Evolutionary conservation across 2,113 vertebrate species (phyloP).

Genomic region (Vidua chalybeata): DNA sequence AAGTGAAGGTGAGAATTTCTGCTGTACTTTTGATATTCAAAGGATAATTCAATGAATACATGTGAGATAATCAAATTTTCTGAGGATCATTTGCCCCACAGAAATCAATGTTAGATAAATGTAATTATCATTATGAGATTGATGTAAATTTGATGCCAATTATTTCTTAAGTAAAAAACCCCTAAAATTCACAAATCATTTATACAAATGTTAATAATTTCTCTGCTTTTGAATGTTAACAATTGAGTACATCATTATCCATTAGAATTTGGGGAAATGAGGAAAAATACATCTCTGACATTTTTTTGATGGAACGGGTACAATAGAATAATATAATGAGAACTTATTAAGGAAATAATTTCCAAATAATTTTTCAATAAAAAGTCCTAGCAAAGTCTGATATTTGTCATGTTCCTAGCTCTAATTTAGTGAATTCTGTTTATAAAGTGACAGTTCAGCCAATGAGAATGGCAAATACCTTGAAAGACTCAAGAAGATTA

Average conservation of each 20-base stretch:
- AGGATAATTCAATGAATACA: neutral
- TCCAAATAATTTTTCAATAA: conserved; percentile 32
- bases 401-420: conserved; percentile 9
- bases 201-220: neutral
- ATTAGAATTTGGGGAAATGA: neutral
- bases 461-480: conserved; percentile 5
- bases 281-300: neutral
- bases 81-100: neutral
- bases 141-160: conserved; percentile 26
- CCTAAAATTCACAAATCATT: conserved; percentile 2
- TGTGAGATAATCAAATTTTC: neutral
- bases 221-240: neutral
- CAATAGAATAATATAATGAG: conserved; percentile 10
- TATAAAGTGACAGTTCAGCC: conserved; percentile 1
- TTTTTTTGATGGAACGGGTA: conserved; percentile 6
- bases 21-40: neutral
- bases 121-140: neutral
- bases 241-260: neutral
- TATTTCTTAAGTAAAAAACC: conserved; percentile 16
- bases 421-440: conserved; percentile 14
- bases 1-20: conserved; percentile 6
- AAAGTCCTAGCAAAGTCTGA: neutral
- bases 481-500: conserved; percentile 9
- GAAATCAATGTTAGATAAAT: neutral
- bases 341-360: conserved; percentile 29